Base-by-base conservation (phyloP, 2,113 vertebrate species). In the Orthonyx spaldingii region DNA sequence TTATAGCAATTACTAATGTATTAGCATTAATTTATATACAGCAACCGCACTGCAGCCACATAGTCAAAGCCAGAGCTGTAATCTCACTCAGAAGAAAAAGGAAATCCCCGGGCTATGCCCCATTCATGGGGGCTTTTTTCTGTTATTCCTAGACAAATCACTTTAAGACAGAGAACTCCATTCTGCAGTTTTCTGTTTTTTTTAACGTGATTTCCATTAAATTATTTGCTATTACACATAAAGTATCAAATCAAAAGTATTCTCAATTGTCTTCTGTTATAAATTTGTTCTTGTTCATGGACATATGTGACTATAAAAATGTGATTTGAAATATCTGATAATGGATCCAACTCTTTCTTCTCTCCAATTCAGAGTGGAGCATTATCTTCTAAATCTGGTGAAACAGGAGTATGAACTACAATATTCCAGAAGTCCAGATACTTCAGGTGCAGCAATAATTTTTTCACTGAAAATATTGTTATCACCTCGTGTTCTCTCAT, bases 31-130 rank as follows among this genome's bases (percentile, higher is more conserved):
- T 21, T 49, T 22, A n/a, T 52, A 44, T 3, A 24, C 4, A 69
- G 12, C 0, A 8, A 50, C 20, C n/a, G 8, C 24, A 35, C 64
- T 64, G 32, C 21, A 87, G 13, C 17, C 18, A 21, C 35, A 20
- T 27, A 59, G 16, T 63, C 39, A 68, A 16, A 83, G 24, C 6
- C n/a, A 71, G 37, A 93, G 42, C 16, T 57, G 28, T 32, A 76
- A 75, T 49, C 8, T 88, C 28, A 64, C 7, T 12, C 11, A 42
- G 19, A 87, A 75, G 5, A 20, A 26, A 60, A 87, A 82, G 16
- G 68, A 75, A 68, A 83, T 52, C 4, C 8, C 5, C 2, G 2
- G 1, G 7, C 17, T 46, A 49, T 1, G n/a, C 2, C 6, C 2
- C 30, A 33, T 6, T 82, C 6, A 14, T 32, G n/a, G n/a, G n/a